Evolutionary conservation across 1,140 invertebrate species (phyloP).

Genomic region (Polypedilum pembai): DNA sequence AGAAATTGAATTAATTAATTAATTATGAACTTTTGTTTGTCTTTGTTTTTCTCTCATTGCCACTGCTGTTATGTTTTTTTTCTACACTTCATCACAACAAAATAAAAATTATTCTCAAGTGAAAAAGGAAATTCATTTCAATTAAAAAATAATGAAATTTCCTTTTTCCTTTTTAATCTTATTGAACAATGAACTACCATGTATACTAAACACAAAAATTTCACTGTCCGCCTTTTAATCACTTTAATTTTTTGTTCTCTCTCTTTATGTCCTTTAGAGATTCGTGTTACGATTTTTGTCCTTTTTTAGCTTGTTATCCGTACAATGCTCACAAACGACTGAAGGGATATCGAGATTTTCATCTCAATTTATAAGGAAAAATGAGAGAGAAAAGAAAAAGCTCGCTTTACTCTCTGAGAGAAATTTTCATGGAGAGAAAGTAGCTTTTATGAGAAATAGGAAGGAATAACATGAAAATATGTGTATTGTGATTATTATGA

Average conservation of each 20-base stretch:
- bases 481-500: neutral
- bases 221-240: neutral
- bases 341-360: slow-evolving; percentile 16
- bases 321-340: neutral
- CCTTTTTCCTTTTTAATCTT: neutral
- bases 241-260: neutral
- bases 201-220: neutral
- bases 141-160: neutral
- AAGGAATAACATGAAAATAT: neutral
- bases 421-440: neutral
- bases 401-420: neutral
- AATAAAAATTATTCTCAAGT: neutral
- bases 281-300: too few species aligned
- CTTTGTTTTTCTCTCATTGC: neutral
- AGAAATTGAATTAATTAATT: slow-evolving; percentile 20
- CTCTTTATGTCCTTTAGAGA: neutral
- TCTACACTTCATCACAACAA: neutral
- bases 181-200: too few species aligned
- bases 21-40: neutral
- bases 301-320: slow-evolving; percentile 13
- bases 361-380: slow-evolving; percentile 28
- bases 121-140: neutral
- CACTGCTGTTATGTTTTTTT: neutral
- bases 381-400: neutral
- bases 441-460: neutral